These are phyloP conservation scores for Drosophila anomalata DNA, from an alignment of 2,888 invertebrate genomes.

Conservation along the genomic window DNA sequence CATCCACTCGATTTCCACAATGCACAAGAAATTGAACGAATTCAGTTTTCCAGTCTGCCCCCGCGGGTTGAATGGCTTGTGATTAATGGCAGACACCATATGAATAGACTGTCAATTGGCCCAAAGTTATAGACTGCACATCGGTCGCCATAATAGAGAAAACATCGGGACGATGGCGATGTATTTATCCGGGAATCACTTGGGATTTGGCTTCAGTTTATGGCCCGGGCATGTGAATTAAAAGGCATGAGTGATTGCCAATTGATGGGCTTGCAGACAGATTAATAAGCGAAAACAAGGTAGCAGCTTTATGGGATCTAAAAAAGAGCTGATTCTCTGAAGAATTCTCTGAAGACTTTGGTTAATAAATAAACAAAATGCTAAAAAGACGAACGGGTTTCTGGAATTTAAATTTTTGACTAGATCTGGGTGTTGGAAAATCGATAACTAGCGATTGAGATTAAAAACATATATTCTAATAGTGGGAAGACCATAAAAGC, in stretches of 20 bases:
- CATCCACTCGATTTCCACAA: constrained; percentile 44
- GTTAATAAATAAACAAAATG: not conserved
- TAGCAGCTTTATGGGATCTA: constrained; percentile 2
- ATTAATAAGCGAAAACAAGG: constrained; percentile 11
- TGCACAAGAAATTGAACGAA: constrained; percentile 21
- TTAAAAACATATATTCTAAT: constrained; percentile 6
- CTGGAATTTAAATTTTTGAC: constrained; percentile 4
- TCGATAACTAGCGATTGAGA: constrained; percentile 30
- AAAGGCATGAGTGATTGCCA: constrained; percentile 23
- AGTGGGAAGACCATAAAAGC: constrained; percentile 8
- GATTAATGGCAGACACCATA: constrained; percentile 48
- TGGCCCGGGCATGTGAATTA: constrained; percentile 29
- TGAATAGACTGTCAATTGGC: constrained; percentile 54
- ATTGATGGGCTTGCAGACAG: constrained; percentile 12
- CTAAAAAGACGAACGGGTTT: not conserved
- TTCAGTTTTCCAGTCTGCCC: constrained; percentile 30
- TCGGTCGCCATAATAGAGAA: constrained; percentile 23
- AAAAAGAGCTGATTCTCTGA: not conserved
- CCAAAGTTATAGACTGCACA: constrained; percentile 47
- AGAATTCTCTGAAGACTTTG: not conserved
- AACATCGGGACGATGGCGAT: constrained; percentile 7
- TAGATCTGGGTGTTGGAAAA: constrained; percentile 22
- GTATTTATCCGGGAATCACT: constrained; percentile 10
- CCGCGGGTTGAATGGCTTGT: constrained; percentile 55
- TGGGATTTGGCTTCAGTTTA: constrained; percentile 32